Base-by-base conservation (phyloP, 2,797 vertebrate species). In the Lerista edwardsae region DNA sequence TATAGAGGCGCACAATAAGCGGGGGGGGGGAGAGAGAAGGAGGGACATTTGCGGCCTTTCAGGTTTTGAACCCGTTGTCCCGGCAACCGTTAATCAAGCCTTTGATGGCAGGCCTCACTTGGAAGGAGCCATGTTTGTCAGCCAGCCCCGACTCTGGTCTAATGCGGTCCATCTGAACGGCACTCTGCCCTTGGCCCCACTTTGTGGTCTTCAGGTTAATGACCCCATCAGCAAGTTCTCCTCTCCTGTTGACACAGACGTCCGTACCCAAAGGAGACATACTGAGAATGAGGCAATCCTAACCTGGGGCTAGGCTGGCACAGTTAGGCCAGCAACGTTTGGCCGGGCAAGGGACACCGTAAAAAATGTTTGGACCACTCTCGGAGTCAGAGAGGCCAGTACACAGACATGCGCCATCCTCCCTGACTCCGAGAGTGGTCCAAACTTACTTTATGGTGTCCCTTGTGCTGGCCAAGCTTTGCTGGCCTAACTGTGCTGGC, bases 1-100 rank as follows among this genome's bases (percentile, higher is more conserved):
- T 27, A 62, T 67, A 23, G 3, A 62, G 89, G 82, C 61, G 34
- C 69, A 90, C 90, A 87, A 81, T 47, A 47, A 86, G 84, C 3
- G 85, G 59, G 19, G 39, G 84, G 4, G 85, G 59, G 19, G 39
- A 84, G 27, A 44, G n/a, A 41, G 12, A 19, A n/a, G 25, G n/a
- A 27, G 31, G 19, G 55, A 19, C 27, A 62, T 47, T 86, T 84
- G 47, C 34, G 36, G 77, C 69, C 75, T 17, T 21, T 0, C 71
- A 31, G 80, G 36, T 55, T 84, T 64, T 3, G 74, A 57, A 72
- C 80, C 62, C 34, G 27, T 78, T 78, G 68, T 19, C 1, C 64
- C 31, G 36, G 47, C 77, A 72, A 80, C 73, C 57, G 0, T 72
- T 78, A 69, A 39, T 21, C 39, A 21, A 67, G 31, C 3, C 2